Conservation (phyloP, 2,797 vertebrate species). For the Bovichtus diacanthus region DNA sequence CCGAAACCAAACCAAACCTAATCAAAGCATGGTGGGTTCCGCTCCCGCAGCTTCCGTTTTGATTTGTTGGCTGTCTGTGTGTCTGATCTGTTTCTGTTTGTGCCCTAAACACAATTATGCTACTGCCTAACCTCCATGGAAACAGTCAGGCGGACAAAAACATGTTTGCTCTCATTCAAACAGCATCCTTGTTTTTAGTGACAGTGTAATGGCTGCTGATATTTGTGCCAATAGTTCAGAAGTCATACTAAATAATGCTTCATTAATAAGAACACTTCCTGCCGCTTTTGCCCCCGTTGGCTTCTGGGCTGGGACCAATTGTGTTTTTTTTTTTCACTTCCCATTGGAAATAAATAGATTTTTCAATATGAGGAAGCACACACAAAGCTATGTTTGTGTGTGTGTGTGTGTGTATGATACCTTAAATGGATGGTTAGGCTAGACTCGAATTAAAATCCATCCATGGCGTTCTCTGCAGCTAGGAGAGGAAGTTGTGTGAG, state of each 20-base stretch:
- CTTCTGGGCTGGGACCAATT: conserved; percentile 49
- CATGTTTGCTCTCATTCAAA: conserved; percentile 73
- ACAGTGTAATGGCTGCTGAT: conserved; percentile 51
- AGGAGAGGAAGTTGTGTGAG: conserved; percentile 57
- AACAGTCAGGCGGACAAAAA: conserved; percentile 76
- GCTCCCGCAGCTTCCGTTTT: conserved; percentile 80
- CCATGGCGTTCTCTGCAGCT: conserved; percentile 49
- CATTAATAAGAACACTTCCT: conserved; percentile 61
- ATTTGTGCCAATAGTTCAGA: conserved; percentile 62
- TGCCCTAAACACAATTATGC: conserved; percentile 76
- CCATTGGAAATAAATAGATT: conserved; percentile 17
- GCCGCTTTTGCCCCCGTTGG: conserved; percentile 62
- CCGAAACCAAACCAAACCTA: conserved; percentile 76
- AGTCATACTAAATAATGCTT: conserved; percentile 59
- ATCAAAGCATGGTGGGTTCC: conserved; percentile 80
- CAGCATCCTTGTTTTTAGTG: conserved; percentile 67
- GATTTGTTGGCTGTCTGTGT: conserved; percentile 77
- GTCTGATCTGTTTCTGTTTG: conserved; percentile 81
- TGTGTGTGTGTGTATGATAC: conserved; percentile 8
- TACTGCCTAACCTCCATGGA: conserved; percentile 78
- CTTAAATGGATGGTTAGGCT: conserved; percentile 51
- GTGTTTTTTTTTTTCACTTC: conserved; percentile 6
- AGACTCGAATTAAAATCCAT: conserved; percentile 64
- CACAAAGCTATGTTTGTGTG: not conserved
- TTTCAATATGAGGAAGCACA: not conserved